Conservation (phyloP, 2,797 vertebrate genomes). For the Sardinella longiceps region DNA sequence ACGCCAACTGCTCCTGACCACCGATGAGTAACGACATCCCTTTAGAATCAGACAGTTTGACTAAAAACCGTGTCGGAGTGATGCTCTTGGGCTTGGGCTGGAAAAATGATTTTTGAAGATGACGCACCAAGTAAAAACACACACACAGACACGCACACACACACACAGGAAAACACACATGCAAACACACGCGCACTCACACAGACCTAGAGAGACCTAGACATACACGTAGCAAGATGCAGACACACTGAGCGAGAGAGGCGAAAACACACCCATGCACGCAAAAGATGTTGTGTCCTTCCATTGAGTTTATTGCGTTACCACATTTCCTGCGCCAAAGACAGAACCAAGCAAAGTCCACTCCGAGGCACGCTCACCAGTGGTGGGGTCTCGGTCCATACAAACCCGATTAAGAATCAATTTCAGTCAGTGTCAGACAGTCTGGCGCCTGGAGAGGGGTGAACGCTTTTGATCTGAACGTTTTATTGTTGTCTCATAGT, state of each 20-base stretch:
- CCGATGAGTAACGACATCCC: slow-evolving; percentile 79
- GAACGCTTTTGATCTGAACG: slow-evolving; percentile 82
- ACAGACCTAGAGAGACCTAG: not conserved
- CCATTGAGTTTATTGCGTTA: slow-evolving; percentile 60
- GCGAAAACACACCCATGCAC: slow-evolving; percentile 12
- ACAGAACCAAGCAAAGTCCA: slow-evolving; percentile 67
- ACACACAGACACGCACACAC: not conserved
- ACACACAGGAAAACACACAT: not conserved
- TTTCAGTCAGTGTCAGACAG: slow-evolving; percentile 82
- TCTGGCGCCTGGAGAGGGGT: slow-evolving; percentile 79
- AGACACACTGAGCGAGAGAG: not conserved
- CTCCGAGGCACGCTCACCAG: slow-evolving; percentile 72
- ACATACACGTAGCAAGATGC: not conserved
- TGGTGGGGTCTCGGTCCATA: slow-evolving; percentile 77
- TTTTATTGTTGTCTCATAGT: slow-evolving; percentile 78
- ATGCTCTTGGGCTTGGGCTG: slow-evolving; percentile 70
- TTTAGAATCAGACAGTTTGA: slow-evolving; percentile 76
- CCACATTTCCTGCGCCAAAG: slow-evolving; percentile 64
- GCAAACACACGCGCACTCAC: not conserved
- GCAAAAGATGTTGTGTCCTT: slow-evolving; percentile 34
- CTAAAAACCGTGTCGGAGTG: slow-evolving; percentile 67
- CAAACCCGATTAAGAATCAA: slow-evolving; percentile 83
- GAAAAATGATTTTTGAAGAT: slow-evolving; percentile 68
- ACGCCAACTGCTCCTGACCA: slow-evolving; percentile 77
- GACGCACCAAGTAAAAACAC: slow-evolving; percentile 23